Percentiles rank a stretch among this genome's conserved stretches.
phyloP scores from a whole-genome alignment of 2,888 invertebrate species.

The Luperina nickerlii region DNA sequence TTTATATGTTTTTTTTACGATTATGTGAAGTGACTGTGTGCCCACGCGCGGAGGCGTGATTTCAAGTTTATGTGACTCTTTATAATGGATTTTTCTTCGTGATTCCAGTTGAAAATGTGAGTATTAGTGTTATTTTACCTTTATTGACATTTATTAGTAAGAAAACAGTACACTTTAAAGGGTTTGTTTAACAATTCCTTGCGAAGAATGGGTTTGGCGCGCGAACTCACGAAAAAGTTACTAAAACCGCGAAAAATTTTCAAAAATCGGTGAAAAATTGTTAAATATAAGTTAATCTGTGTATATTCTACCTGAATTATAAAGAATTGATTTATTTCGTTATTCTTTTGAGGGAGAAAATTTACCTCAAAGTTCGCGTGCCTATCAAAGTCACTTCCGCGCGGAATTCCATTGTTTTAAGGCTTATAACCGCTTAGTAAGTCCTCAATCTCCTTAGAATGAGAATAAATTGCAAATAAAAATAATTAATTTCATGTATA shows the following conservation, averaged over 20 bases:
- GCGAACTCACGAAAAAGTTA: slow-evolving; percentile 30
- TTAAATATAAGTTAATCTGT: slow-evolving; percentile 2
- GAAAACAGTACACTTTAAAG: slow-evolving; percentile 28
- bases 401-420: slow-evolving; percentile 21
- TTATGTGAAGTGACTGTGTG: slow-evolving; percentile 78
- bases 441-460: slow-evolving; percentile 41
- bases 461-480: slow-evolving; percentile 22
- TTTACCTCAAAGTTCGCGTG: slow-evolving; percentile 13
- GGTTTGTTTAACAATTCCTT: slow-evolving; percentile 40
- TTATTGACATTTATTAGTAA: slow-evolving; percentile 32
- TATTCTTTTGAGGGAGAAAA: slow-evolving; percentile 17
- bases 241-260: neutral
- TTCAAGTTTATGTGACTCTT: slow-evolving; percentile 63
- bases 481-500: slow-evolving; percentile 7
- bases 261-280: neutral
- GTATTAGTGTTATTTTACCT: slow-evolving; percentile 71
- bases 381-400: slow-evolving; percentile 47
- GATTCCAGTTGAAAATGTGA: slow-evolving; percentile 72
- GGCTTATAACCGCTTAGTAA: slow-evolving; percentile 18
- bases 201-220: slow-evolving; percentile 3
- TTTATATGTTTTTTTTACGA: slow-evolving; percentile 71
- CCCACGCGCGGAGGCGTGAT: slow-evolving; percentile 58
- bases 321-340: slow-evolving; percentile 24
- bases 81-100: slow-evolving; percentile 70
- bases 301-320: slow-evolving; percentile 9